Evolutionary conservation across 2,113 vertebrate species (phyloP).

Genomic region (Ascaphus truei): DNA sequence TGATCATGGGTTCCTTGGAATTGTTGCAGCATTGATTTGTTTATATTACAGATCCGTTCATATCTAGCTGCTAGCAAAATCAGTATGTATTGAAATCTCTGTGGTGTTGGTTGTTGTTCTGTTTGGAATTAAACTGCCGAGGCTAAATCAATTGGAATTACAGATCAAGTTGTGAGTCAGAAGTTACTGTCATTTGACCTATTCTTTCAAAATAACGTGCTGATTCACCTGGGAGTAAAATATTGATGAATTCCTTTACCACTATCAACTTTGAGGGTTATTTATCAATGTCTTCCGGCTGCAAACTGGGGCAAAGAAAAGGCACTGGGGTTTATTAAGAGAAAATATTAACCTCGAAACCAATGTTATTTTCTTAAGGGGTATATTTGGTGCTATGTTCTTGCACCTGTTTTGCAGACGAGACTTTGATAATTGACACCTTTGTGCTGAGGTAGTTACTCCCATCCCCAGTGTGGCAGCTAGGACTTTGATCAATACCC

Average conservation of each 20-base stretch:
- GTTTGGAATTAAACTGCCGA: background rate
- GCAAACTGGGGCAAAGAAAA: too few relatives aligned
- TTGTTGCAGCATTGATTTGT: too few relatives aligned
- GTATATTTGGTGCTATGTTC: too few relatives aligned
- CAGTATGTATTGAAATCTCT: background rate
- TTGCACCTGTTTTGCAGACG: too few relatives aligned
- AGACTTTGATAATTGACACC: too few relatives aligned
- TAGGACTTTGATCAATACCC: conserved; percentile 13
- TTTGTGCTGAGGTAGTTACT: background rate
- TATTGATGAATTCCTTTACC: background rate
- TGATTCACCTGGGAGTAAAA: background rate
- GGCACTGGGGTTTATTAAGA: too few relatives aligned
- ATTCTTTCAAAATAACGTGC: background rate
- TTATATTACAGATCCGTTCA: too few relatives aligned
- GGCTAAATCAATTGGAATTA: background rate
- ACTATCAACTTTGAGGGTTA: background rate
- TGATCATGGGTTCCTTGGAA: too few relatives aligned
- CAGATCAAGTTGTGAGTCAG: background rate
- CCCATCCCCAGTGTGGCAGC: background rate
- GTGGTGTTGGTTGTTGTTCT: background rate
- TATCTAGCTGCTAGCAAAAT: background rate
- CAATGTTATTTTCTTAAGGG: too few relatives aligned
- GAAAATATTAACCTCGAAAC: too few relatives aligned
- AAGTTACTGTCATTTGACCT: background rate
- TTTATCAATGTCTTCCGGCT: too few relatives aligned